Percentiles rank a stretch among this genome's conserved stretches.
These are phyloP conservation scores for Chromis chromis DNA, from an alignment of 2,797 vertebrate species.

Conservation along the genomic window DNA sequence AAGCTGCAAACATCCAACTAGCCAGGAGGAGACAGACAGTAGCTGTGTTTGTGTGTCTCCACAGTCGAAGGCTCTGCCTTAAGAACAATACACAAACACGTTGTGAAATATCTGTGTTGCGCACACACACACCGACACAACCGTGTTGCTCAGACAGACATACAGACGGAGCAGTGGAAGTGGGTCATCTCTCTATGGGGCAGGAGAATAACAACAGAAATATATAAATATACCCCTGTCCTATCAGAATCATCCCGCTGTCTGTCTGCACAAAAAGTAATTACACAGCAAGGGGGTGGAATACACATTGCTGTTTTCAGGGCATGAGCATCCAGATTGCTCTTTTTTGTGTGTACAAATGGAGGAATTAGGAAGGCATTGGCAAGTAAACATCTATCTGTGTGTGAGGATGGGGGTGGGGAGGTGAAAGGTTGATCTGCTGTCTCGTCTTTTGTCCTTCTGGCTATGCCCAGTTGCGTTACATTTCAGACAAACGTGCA, in stretches of 20 bases:
- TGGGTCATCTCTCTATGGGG: constrained; percentile 77
- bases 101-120: constrained; percentile 21
- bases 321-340: constrained; percentile 48
- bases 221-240: constrained; percentile 59
- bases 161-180: constrained; percentile 62
- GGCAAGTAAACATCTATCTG: constrained; percentile 37
- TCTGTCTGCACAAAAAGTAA: constrained; percentile 58
- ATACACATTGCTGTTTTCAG: constrained; percentile 29
- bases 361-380: constrained; percentile 29
- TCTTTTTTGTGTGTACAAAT: constrained; percentile 31
- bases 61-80: constrained; percentile 16
- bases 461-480: constrained; percentile 63
- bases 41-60: constrained; percentile 20
- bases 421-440: constrained; percentile 68
- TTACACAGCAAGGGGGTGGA: constrained; percentile 42
- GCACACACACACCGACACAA: constrained; percentile 18
- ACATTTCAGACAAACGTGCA: constrained; percentile 58
- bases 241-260: constrained; percentile 44
- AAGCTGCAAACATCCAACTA: constrained; percentile 3
- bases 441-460: constrained; percentile 74
- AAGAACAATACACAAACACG: constrained; percentile 22
- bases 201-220: constrained; percentile 65
- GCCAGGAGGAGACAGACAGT: constrained; percentile 24
- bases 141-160: constrained; percentile 37
- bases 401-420: constrained; percentile 45